Base-by-base conservation (phyloP, 2,797 vertebrate species). In the Neosilurus mollespiculum region DNA sequence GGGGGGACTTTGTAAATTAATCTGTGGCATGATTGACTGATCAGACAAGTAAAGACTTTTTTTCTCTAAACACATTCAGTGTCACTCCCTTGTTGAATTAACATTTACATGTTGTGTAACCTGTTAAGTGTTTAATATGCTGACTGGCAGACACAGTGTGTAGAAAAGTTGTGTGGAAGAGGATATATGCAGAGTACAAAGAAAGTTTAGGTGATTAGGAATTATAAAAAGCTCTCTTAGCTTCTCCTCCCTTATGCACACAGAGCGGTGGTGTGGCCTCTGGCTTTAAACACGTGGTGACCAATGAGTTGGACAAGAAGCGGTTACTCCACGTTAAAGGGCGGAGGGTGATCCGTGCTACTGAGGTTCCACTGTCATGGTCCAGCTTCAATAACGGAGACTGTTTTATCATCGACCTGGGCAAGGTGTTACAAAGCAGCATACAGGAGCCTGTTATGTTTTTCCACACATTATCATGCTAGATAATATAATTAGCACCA, bases 321-420 rank as follows among this genome's bases (percentile, higher is more conserved):
- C 91, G 92, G 1, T 24, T 93, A 84, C 85, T 94, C 76, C 93
- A 92, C 0, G 54, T 95, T 62, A 94, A 94, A 90, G 94, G 94
- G 14, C 91, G 91, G 0, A 89, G 89, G 0, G 3, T 0, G 0
- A 83, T 94, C 91, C 90, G 91, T 87, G 93, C 90, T 65, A 87
- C 0, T 0, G 93, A 95, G 86, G 89, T 93, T 67, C 2, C 62
- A 0, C 0, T 94, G 65, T 43, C 51, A 34, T 95, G 94, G 94
- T 0, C 0, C 0, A 93, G 90, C 87, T 95, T 95, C 83, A 95
- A 94, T 89, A 90, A 37, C 7, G 92, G 91, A 69, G 94, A 95
- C 91, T 93, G 93, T 88, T 95, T 95, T 91, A 92, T 95, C 87
- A 88, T 95, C 34, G 94, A 93, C 83, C 84, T 95, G 73, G 93